phyloP scores from a whole-genome alignment of 2,888 invertebrate genomes.

The Limnephilus lunatus region DNA sequence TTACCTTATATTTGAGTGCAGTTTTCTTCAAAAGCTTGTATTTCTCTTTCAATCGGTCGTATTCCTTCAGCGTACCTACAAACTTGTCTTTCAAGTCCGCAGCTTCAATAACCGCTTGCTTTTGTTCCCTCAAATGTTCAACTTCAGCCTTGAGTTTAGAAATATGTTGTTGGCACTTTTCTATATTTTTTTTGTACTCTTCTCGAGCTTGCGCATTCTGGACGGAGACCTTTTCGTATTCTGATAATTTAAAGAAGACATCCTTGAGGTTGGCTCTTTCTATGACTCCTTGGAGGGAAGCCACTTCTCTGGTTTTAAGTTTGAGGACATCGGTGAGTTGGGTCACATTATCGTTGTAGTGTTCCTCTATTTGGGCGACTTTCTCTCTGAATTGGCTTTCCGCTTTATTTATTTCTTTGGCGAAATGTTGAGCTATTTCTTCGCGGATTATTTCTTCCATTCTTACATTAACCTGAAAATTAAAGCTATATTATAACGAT shows the following conservation, averaged over 20 bases:
- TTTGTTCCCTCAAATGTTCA: conserved; percentile 70
- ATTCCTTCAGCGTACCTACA: conserved; percentile 73
- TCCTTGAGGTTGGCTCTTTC: conserved; percentile 76
- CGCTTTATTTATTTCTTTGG: conserved; percentile 78
- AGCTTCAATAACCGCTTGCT: conserved; percentile 72
- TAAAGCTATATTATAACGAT: neutral
- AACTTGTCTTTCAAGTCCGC: conserved; percentile 74
- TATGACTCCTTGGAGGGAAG: conserved; percentile 76
- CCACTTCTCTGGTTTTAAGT: conserved; percentile 77
- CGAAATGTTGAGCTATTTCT: conserved; percentile 82
- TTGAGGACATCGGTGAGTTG: conserved; percentile 76
- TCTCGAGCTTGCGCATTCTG: conserved; percentile 74
- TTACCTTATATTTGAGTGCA: conserved; percentile 80
- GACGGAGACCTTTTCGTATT: conserved; percentile 71
- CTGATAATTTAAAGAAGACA: conserved; percentile 76
- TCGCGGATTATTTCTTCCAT: conserved; percentile 80
- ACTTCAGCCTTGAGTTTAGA: conserved; percentile 74
- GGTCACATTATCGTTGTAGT: conserved; percentile 73
- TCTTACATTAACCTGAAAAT: conserved; percentile 71
- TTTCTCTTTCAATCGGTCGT: conserved; percentile 77
- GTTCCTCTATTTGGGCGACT: conserved; percentile 76
- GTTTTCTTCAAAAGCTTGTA: conserved; percentile 81
- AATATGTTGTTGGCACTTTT: conserved; percentile 70
- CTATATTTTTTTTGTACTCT: conserved; percentile 69
- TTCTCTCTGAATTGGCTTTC: conserved; percentile 77